Evolutionary conservation across 2,113 vertebrate genomes (phyloP), one percentile per base, ranked within the genome.

Genomic region (Galemys pyrenaicus): DNA sequence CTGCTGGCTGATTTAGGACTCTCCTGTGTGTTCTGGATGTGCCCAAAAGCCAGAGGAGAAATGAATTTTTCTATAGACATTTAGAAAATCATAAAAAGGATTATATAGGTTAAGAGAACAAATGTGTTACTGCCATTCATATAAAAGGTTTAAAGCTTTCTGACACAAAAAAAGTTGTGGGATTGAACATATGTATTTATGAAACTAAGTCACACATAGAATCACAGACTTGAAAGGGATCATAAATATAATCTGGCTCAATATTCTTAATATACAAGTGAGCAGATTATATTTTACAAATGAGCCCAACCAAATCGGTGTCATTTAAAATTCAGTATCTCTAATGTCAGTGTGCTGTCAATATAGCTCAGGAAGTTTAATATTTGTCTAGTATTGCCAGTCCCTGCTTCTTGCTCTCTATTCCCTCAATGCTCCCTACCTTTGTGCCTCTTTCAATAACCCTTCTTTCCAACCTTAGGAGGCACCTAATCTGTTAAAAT

Each of bases 21-120:
- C 78, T 60, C 35, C 49, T 19, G 8, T 79, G 37, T 71, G 54
- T 82, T 70, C 32, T 64, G 67, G 39, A 87, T 46, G 30, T 68
- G 46, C 79, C 78, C 62, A 46, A 17, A 26, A 26, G n/a, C 83
- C 51, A 68, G 19, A 67, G 54, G 75, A 83, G 70, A 94, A 92
- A 94, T 32, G 67, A 19, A 82, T 73, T 83, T 86, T 41, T 65
- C 68, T 58, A 35, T 1, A 46, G 74, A 85, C 2, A 0, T 73
- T 87, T 49, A 62, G 67, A 71, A 94, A 89, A 89, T 91, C 49
- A 77, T 62, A 84, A 87, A 73, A 37, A 46, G 35, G 62, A 82
- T 70, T 79, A 32, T 8, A 62, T 20, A 78, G 89, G 70, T 80
- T 80, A 70, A 83, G 70, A 77, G 73, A 93, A 93, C 19, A 39